phyloP scores from a whole-genome alignment of 2,888 invertebrate genomes.

The Crossocerus cetratus region DNA sequence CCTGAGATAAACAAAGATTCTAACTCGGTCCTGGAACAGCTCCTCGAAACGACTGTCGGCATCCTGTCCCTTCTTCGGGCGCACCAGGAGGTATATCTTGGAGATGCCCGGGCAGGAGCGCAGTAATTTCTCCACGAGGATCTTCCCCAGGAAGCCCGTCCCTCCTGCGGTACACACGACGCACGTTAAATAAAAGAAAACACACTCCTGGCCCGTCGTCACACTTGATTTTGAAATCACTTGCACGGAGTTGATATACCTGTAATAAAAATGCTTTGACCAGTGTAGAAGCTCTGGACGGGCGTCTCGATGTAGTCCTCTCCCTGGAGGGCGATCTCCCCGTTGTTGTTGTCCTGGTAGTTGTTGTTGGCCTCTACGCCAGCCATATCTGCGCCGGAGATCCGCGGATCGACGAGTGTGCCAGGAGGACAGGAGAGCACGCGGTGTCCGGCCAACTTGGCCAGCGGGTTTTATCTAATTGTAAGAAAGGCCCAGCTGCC shows the following conservation, averaged over 20 bases:
- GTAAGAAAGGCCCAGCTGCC: not conserved
- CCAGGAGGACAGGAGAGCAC: too few species aligned
- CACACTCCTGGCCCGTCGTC: not conserved
- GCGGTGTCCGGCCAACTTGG: too few species aligned
- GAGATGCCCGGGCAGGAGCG: constrained; percentile 79
- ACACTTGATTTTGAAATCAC: not conserved
- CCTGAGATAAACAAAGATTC: constrained; percentile 52
- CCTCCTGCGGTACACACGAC: constrained; percentile 66
- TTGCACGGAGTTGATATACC: constrained; percentile 55
- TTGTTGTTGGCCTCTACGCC: not conserved
- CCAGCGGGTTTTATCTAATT: not conserved
- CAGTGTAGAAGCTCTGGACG: constrained; percentile 70
- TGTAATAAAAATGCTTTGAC: constrained; percentile 69
- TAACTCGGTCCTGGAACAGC: constrained; percentile 81
- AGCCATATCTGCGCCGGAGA: not conserved
- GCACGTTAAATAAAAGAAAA: not conserved
- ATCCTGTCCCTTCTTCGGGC: constrained; percentile 80
- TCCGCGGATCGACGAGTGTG: too few species aligned
- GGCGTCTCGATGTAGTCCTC: constrained; percentile 61
- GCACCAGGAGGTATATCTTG: constrained; percentile 79
- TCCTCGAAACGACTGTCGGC: constrained; percentile 79
- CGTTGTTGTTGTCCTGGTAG: not conserved
- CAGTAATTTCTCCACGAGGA: constrained; percentile 81
- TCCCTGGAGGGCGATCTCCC: not conserved
- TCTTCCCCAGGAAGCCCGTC: constrained; percentile 78